Evolutionary conservation across 23 tunicate species (phyloP), one percentile per base, ranked within the genome.

Genomic region (Ciona savignyi): DNA sequence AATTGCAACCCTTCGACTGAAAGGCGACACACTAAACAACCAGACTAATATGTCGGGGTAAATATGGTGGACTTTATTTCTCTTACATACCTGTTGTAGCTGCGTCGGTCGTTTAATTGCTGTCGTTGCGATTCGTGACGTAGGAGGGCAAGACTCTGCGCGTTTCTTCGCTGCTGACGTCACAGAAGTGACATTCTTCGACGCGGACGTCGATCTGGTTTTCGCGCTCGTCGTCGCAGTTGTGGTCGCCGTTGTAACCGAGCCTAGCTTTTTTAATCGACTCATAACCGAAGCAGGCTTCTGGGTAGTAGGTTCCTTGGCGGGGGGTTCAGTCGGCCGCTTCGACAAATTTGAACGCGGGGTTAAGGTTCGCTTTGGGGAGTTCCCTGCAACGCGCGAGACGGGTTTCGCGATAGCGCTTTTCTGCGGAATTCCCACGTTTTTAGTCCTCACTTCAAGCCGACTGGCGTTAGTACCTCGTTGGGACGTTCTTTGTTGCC

Each of bases 131-230:
- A 67, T 3, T 20, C 87, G 73, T 51, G 87, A 82, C 32, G 87
- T 82, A 4, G 87, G 87, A 1, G 87, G 87, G 63, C 80, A 74
- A 30, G 87, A 82, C 75, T 82, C 87, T 30, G 87, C 82, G 31
- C 82, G 72, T 62, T 70, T 80, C 67, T 70, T 81, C 68, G 86
- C 63, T 30, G 85, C 67, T 2, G 82, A 65, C 34, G 75, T 67
- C n/a, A 76, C 82, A 26, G 81, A 33, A 26, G 60, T 56, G 0
- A 78, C 69, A 24, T 70, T 51, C 25, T 75, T 67, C 23, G 87
- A 32, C 3, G 62, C 51, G 29, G 87, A 82, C 63, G 77, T 72
- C 29, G 87, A 77, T 0, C 87, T 74, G 0, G 87, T 35, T 35
- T 42, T 74, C 32, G 66, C 48, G 28, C 32, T 31, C 23, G 80